Evolutionary conservation across 2,113 vertebrate genomes (phyloP).

Genomic region (Struthidea cinerea): DNA sequence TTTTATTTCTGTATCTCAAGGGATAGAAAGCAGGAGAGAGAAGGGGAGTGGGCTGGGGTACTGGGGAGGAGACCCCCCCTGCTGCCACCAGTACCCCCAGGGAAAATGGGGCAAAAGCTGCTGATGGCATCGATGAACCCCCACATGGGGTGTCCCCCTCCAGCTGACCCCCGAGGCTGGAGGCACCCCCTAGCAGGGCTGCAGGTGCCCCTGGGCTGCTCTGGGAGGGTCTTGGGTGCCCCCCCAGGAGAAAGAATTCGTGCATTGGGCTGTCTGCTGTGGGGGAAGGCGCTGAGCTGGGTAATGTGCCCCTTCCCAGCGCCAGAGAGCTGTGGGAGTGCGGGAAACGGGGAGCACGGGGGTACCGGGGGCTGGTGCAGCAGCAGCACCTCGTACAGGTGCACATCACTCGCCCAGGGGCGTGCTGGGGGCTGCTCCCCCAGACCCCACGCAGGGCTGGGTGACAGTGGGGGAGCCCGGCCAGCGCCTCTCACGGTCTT

Average conservation of each 20-base stretch:
- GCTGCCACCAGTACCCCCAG: not conserved
- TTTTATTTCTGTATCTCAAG: not conserved
- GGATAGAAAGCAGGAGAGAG: not conserved
- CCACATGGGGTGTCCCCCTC: rapidly evolving
- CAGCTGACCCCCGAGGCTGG: not conserved
- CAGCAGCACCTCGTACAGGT: not conserved
- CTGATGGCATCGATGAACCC: rapidly evolving
- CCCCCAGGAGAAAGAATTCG: not conserved
- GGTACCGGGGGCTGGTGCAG: not conserved
- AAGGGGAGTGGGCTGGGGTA: too few relatives aligned
- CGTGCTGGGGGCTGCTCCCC: rapidly evolving
- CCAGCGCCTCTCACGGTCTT: not conserved
- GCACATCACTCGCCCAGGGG: not conserved
- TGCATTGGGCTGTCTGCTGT: not conserved
- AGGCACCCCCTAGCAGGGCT: not conserved
- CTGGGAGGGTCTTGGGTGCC: too few relatives aligned
- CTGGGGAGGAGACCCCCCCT: not conserved
- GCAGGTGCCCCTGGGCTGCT: not conserved
- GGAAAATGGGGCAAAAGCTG: not conserved
- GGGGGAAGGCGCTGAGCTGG: not conserved
- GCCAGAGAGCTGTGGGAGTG: not conserved
- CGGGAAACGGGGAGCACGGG: not conserved
- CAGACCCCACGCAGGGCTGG: rapidly evolving
- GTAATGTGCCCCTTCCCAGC: not conserved
- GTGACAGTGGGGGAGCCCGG: not conserved